These are phyloP conservation scores for Cremastobaeus sp. DNA, from an alignment of 2,888 invertebrate genomes.

Conservation along the genomic window DNA sequence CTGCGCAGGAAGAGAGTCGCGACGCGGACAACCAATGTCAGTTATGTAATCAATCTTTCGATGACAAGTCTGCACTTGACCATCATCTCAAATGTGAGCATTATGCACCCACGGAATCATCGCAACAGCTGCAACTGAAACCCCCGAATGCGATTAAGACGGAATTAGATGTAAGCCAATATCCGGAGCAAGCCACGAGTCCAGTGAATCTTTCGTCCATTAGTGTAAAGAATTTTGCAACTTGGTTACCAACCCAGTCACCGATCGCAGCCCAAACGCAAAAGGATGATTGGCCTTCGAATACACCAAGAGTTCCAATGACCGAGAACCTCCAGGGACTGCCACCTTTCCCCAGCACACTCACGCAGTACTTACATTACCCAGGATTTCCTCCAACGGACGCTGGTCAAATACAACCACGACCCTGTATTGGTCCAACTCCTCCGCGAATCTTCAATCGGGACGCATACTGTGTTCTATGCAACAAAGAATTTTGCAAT, in stretches of 20 bases:
- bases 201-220: slow-evolving; percentile 73
- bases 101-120: slow-evolving; percentile 55
- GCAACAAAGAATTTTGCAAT: slow-evolving; percentile 99
- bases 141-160: slow-evolving; percentile 54
- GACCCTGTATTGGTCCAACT: slow-evolving; percentile 80
- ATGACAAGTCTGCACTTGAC: slow-evolving; percentile 68
- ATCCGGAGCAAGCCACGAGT: slow-evolving; percentile 69
- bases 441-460: slow-evolving; percentile 91
- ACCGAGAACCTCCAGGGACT: slow-evolving; percentile 70
- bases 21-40: slow-evolving; percentile 74
- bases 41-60: slow-evolving; percentile 73
- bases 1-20: slow-evolving; percentile 73
- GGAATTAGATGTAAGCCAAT: slow-evolving; percentile 67
- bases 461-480: slow-evolving; percentile 97
- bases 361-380: slow-evolving; percentile 77
- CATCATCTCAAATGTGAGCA: slow-evolving; percentile 74
- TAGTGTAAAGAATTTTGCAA: slow-evolving; percentile 73
- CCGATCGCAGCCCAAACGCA: slow-evolving; percentile 63
- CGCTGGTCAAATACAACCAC: slow-evolving; percentile 74
- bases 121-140: slow-evolving; percentile 44
- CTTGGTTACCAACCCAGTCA: slow-evolving; percentile 70
- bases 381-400: slow-evolving; percentile 80
- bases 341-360: slow-evolving; percentile 68
- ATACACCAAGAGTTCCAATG: slow-evolving; percentile 28
- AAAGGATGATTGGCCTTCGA: slow-evolving; percentile 63